Evolutionary conservation across 92 coral and sea anemone genomes (phyloP), one percentile per base, ranked within the genome.

Genomic region (Epizoanthus fatuus): DNA sequence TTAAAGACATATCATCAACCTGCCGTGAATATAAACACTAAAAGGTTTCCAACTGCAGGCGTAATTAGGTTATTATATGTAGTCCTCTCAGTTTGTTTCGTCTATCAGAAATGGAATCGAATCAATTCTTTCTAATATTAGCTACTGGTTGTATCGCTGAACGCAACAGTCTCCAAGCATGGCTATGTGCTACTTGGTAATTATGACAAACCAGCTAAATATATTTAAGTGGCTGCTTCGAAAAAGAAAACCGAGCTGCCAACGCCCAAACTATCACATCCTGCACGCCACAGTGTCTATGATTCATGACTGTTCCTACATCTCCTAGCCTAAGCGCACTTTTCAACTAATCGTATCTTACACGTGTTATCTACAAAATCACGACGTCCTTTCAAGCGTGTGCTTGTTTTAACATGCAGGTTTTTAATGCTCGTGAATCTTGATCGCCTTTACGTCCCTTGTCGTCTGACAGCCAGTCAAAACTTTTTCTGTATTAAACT

Each of bases 321-420:
- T 75, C 67, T 55, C 67, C 80, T 75, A 75, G 80, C 66, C 20
- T n/a, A 16, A 16, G 47, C 29, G 15, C 82, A 7, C 15, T 53
- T 38, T 17, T 12, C 22, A 60, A 77, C 69, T 77, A 42, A 77
- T 77, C 69, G 69, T 40, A 37, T 60, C 10, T 42, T 59, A 14
- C 82, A 77, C 82, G 82, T 77, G 82, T 57, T 59, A 40, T 39
- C 70, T 8, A 19, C 20, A 76, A 76, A 17, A 5, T 10, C 29
- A 58, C 35, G 20, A 25, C 38, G 57, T 45, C 51, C 45, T 44
- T 49, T 12, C 11, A 49, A 11, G 11, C 13, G 9, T 49, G 53
- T 49, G 53, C 57, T 62, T 53, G 57, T 32, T 19, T 54, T 73
- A 53, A 4, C 14, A 25, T 73, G 37, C 55, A 19, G 1, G 29